phyloP scores from a whole-genome alignment of 1,140 invertebrate genomes.

The Macrobrachium nipponense region DNA sequence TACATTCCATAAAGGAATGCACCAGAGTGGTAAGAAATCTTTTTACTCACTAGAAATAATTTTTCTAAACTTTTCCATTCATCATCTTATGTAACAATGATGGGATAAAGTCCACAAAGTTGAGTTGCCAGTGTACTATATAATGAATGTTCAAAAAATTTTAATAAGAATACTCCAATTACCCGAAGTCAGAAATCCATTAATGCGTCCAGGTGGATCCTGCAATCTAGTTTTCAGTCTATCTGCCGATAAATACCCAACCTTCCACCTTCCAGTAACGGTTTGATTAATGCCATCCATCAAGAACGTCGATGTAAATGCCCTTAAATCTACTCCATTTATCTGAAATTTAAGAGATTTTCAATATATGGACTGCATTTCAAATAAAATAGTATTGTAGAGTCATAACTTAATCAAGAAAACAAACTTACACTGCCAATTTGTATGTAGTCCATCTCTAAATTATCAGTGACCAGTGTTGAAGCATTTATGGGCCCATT shows the following conservation, averaged over 20 bases:
- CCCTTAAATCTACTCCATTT: not conserved
- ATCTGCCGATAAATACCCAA: not conserved
- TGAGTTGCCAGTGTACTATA: no score
- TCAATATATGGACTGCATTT: not conserved
- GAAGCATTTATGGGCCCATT: not conserved
- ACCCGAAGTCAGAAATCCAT: conserved; percentile 21
- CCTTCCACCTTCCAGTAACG: not conserved
- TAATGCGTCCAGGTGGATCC: not conserved
- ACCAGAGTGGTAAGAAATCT: no score
- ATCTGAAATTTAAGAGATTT: not conserved
- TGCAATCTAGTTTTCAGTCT: not conserved
- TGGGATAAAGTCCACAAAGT: no score
- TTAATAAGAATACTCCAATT: not conserved
- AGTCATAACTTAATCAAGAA: not conserved
- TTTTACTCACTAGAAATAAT: no score
- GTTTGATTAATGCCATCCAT: conserved; percentile 16
- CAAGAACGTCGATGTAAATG: not conserved
- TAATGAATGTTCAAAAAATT: no score
- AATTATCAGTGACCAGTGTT: not conserved
- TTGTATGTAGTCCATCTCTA: not conserved
- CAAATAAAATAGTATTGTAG: not conserved
- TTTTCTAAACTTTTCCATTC: no score
- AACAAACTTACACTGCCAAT: conserved; percentile 4
- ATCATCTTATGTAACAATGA: no score
- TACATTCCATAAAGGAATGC: no score